Base-by-base conservation (phyloP, 2,888 invertebrate genomes). In the Thera obeliscata region DNA sequence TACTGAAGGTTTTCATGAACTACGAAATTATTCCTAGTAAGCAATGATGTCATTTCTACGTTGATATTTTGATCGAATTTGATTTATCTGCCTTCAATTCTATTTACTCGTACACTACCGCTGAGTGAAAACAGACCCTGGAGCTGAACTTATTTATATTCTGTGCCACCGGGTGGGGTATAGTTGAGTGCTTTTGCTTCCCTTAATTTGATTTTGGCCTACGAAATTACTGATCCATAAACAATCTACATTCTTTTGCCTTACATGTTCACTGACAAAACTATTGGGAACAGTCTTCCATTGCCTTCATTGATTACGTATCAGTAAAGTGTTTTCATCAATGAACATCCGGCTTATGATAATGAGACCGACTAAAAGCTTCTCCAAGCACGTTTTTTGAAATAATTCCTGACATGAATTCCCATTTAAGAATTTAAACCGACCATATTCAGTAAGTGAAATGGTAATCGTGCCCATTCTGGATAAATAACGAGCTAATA, bases 151-250 rank as follows among this genome's bases (percentile, higher is more conserved):
- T 8, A 46, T 46, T 46, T 7, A 8, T 46, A 46, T 46, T 46
- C 43, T 7, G 9, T 46, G 43, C 43, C 41, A 8, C 52, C 33
- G 59, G 38, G 35, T 49, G 59, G 33, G 36, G 46, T 64, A 55
- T 64, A 55, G 57, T 43, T 36, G 55, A 57, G 63, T 57, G 55
- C 35, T 38, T 59, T 64, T 59, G 54, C 55, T 65, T 60, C 55
- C 12, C 41, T 54, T 43, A 52, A 52, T 52, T 52, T 60, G n/a
- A 41, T 43, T n/a, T 43, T 54, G 52, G 41, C 60, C 33, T 35
- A 35, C 54, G 54, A 36, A 55, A 1, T 52, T 52, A 52, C 33
- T 33, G 2, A 50, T 50, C 50, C 50, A 22, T 50, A 52, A 52
- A 33, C 12, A 52, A 52, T 33, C 52, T 52, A 5, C 12, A 50